A percentile compares a stretch with the other conserved stretches of the same genome.
These are phyloP conservation scores for Bergia sp. DNA, from an alignment of 92 coral and sea anemone genomes.

Conservation along the genomic window DNA sequence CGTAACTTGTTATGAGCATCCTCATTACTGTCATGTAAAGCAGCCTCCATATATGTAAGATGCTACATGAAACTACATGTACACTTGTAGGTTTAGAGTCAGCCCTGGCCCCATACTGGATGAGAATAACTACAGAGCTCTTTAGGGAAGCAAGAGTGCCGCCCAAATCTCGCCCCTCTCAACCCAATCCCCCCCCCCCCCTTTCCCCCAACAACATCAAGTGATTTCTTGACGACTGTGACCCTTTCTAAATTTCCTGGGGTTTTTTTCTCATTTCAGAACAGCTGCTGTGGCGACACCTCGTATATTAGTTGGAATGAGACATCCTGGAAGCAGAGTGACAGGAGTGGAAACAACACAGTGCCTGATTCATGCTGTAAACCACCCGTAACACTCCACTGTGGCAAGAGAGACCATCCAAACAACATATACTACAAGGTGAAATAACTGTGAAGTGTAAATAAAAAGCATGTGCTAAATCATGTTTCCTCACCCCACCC, in stretches of 20 bases:
- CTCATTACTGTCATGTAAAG: too few species aligned
- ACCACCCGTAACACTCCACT: slow-evolving; percentile 44
- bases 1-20: too few species aligned
- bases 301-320: slow-evolving; percentile 54
- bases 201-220: neutral
- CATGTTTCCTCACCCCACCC: too few species aligned
- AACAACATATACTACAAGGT: slow-evolving; percentile 40
- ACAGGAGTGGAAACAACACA: slow-evolving; percentile 25
- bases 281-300: slow-evolving; percentile 60
- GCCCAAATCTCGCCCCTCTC: too few species aligned
- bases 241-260: too few species aligned
- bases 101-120: too few species aligned
- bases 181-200: neutral
- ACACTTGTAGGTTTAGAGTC: too few species aligned
- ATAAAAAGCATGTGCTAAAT: neutral
- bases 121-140: neutral
- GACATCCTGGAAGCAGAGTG: slow-evolving; percentile 51
- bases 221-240: neutral
- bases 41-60: too few species aligned
- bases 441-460: neutral
- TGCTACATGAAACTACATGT: too few species aligned
- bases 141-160: neutral
- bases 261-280: slow-evolving; percentile 7
- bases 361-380: slow-evolving; percentile 65
- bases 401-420: slow-evolving; percentile 46